Evolutionary conservation across 64 coral and sea anemone species (phyloP), one percentile per base, ranked within the genome.

Genomic region (Astreopora myriophthalma): DNA sequence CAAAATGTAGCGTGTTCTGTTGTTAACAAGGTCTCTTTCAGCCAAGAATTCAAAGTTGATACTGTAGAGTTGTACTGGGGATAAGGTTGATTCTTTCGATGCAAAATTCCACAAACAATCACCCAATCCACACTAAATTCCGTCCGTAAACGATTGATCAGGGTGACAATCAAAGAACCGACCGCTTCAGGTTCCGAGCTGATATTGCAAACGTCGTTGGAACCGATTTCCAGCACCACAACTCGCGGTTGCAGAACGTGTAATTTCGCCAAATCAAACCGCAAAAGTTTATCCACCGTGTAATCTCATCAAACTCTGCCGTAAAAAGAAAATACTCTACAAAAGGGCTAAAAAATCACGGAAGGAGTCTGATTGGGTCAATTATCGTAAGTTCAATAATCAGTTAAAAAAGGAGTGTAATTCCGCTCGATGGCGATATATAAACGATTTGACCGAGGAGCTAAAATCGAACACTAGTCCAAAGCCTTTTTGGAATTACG

Each of bases 1-100:
- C 55, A 84, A 84, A 66, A 65, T 8, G 80, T 84, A 23, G 80
- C 55, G 38, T 69, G 66, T 10, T 71, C 69, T 69, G 8, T 69
- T 69, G 66, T 69, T 69, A 29, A 69, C 13, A 69, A 29, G 6
- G 66, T 69, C 30, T 69, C 17, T 36, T 71, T 71, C 33, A 71
- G 30, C 68, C 68, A 71, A 33, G 68, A 71, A 31, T 71, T 71
- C 30, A 71, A 71, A 71, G 10, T 34, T 71, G 68, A 71, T 34
- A 71, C 68, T 31, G 68, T 31, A 28, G 32, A 36, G 68, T 71
- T 71, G 32, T 71, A 71, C 68, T 71, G 29, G 68, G 68, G 11
- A 71, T 71, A 71, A 71, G 28, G 14, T 71, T 71, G 68, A 34
- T 71, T 71, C 32, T 71, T 71, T 71, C 32, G 68, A 71, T 28